A percentile compares a stretch with the other conserved stretches of the same genome.
Evolutionary conservation across 2,888 invertebrate genomes (phyloP).

Genomic region (Liopterus haemorrhoidalis): DNA sequence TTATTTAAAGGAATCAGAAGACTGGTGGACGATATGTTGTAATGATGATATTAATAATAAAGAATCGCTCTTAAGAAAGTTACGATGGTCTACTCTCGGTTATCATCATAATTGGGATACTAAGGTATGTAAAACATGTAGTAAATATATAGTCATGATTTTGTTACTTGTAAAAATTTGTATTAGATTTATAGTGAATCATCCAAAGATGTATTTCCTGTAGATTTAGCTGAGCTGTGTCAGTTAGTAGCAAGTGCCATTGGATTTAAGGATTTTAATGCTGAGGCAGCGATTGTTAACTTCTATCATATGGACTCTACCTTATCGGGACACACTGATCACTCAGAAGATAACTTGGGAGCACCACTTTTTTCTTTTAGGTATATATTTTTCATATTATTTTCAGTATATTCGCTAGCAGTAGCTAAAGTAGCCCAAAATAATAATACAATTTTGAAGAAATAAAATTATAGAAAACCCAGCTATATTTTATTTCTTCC

Average conservation of each 20-base stretch:
- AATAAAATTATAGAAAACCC: constrained; percentile 8
- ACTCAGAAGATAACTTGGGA: constrained; percentile 77
- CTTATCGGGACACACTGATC: constrained; percentile 89
- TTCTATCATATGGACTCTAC: constrained; percentile 92
- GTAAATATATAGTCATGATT: constrained; percentile 12
- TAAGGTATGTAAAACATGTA: constrained; percentile 61
- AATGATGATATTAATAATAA: constrained; percentile 35
- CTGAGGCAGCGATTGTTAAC: constrained; percentile 95
- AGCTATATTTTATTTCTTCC: not conserved
- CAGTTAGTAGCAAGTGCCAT: constrained; percentile 56
- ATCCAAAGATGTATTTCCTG: constrained; percentile 63
- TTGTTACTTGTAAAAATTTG: constrained; percentile 16
- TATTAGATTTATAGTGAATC: constrained; percentile 64
- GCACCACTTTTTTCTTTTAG: constrained; percentile 90
- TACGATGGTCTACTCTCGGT: constrained; percentile 94
- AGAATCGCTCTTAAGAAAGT: constrained; percentile 45
- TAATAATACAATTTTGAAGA: constrained; percentile 3
- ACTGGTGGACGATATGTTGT: constrained; percentile 62
- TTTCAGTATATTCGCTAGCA: constrained; percentile 1
- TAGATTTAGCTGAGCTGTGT: constrained; percentile 62
- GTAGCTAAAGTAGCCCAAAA: constrained; percentile 1
- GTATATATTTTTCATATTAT: constrained; percentile 43
- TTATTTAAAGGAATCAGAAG: constrained; percentile 42
- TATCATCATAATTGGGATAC: constrained; percentile 98
- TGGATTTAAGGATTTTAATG: constrained; percentile 56